Evolutionary conservation across 2,888 invertebrate species (phyloP).

Genomic region (Crossocerus cetratus): DNA sequence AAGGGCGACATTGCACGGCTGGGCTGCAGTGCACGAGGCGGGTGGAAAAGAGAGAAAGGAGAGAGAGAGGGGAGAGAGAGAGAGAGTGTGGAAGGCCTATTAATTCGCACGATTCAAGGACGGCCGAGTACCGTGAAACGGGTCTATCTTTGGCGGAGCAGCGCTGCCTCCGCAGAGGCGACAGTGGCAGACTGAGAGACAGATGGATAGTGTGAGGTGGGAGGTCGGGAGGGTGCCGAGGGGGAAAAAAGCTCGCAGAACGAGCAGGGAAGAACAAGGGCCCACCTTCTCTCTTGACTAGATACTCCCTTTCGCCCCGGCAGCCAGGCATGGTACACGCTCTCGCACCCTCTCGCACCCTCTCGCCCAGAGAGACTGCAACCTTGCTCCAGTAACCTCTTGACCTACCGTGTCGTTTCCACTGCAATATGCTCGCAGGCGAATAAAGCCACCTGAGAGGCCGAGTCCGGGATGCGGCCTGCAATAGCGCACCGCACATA

Average conservation of each 20-base stretch:
- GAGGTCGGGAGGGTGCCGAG: constrained; percentile 3
- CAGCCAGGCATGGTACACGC: too few species aligned
- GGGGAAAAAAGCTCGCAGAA: constrained; percentile 22
- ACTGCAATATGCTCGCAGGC: constrained; percentile 41
- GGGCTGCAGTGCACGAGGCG: too few species aligned
- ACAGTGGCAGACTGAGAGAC: constrained; percentile 6
- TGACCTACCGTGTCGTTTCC: constrained; percentile 53
- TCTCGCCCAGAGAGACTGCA: constrained; percentile 41
- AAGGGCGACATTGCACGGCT: too few species aligned
- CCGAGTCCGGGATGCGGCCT: too few species aligned
- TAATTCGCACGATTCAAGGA: constrained; percentile 19
- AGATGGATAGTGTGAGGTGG: constrained; percentile 3
- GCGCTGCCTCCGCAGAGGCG: constrained; percentile 10
- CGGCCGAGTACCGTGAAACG: constrained; percentile 21
- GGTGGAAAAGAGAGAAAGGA: constrained; percentile 39
- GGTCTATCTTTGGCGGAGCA: constrained; percentile 44
- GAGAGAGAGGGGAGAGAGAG: not conserved
- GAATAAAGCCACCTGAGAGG: constrained; percentile 40
- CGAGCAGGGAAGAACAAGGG: not conserved
- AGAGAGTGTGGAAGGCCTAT: constrained; percentile 4
- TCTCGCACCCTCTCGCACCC: constrained; percentile 46
- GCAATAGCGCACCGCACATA: too few species aligned
- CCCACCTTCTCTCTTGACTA: not conserved
- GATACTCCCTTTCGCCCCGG: not conserved
- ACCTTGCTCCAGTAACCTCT: constrained; percentile 64